Conservation (phyloP, 2,113 vertebrate genomes). For the Laterallus jamaicensis region DNA sequence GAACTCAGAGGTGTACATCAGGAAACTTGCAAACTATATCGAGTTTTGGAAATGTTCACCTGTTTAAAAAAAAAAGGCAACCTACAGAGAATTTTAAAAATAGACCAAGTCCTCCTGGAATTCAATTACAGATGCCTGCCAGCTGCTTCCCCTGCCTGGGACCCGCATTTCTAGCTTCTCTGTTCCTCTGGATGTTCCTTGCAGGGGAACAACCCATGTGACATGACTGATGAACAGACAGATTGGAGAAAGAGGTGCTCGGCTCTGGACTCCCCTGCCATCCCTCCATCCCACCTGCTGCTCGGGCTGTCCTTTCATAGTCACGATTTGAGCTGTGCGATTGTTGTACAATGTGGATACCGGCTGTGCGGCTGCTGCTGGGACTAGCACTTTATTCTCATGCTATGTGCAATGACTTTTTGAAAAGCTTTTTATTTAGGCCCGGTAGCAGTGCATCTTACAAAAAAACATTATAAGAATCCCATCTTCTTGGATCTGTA, state of each 20-base stretch:
- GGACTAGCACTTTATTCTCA: constrained; percentile 48
- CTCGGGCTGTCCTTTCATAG: constrained; percentile 30
- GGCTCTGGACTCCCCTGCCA: not conserved
- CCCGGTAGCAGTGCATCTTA: constrained; percentile 43
- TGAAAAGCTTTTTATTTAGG: constrained; percentile 64
- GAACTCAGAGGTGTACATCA: not conserved
- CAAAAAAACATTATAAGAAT: constrained; percentile 14
- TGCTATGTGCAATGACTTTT: constrained; percentile 55
- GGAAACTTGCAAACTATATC: constrained; percentile 15
- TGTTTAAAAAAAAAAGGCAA: not conserved
- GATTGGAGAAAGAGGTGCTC: not conserved
- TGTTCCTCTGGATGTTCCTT: constrained; percentile 46
- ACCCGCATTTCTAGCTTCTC: not conserved
- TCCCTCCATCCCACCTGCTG: constrained; percentile 42
- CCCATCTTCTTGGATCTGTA: constrained; percentile 33
- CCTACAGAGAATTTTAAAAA: constrained; percentile 60
- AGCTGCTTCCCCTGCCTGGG: constrained; percentile 54
- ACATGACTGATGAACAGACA: constrained; percentile 23
- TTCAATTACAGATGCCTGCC: constrained; percentile 66
- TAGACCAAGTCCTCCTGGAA: constrained; percentile 54
- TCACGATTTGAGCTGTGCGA: constrained; percentile 7
- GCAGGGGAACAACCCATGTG: constrained; percentile 12
- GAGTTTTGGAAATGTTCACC: constrained; percentile 49
- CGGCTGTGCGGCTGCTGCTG: constrained; percentile 54
- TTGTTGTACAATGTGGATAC: constrained; percentile 45